A percentile compares a stretch with the other conserved stretches of the same genome.
Evolutionary conservation across 2,888 invertebrate genomes (phyloP).

Genomic region (Daptonema setosum): DNA sequence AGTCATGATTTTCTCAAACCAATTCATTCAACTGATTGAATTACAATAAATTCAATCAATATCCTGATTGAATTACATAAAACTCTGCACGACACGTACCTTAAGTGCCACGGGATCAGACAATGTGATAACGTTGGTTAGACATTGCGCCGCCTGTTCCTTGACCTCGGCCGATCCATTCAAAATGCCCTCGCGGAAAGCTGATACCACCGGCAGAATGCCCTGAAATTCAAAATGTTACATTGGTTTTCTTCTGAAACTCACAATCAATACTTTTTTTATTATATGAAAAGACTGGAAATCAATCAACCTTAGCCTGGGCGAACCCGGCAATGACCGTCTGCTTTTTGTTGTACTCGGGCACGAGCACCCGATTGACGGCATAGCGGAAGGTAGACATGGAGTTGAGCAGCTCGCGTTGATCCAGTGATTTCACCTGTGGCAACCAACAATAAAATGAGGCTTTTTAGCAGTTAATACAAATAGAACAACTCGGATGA

Average conservation of each 20-base stretch:
- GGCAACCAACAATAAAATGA: too few species aligned
- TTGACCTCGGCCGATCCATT: constrained; percentile 85
- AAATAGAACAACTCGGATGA: too few species aligned
- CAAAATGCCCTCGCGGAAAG: constrained; percentile 83
- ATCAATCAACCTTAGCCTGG: constrained; percentile 6
- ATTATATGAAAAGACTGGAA: too few species aligned
- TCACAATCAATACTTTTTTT: too few species aligned
- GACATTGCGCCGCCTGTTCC: constrained; percentile 74
- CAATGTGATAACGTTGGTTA: constrained; percentile 55
- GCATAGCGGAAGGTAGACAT: constrained; percentile 9
- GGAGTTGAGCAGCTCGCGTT: constrained; percentile 6
- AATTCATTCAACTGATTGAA: too few species aligned
- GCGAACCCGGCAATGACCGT: constrained; percentile 13
- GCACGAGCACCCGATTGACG: constrained; percentile 4
- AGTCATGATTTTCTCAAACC: too few species aligned
- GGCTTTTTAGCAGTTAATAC: too few species aligned
- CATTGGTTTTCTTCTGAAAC: too few species aligned
- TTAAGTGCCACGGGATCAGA: too few species aligned
- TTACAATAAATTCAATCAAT: too few species aligned
- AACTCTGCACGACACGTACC: too few species aligned
- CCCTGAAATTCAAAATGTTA: constrained; percentile 37
- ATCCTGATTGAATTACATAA: too few species aligned
- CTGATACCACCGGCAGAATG: constrained; percentile 70
- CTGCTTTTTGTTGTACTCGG: neutral
- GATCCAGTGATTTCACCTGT: constrained; percentile 43